A percentile compares a stretch with the other conserved stretches of the same genome.
Conservation (phyloP, 2,888 invertebrate genomes). For the Orthonevra nobilis region DNA sequence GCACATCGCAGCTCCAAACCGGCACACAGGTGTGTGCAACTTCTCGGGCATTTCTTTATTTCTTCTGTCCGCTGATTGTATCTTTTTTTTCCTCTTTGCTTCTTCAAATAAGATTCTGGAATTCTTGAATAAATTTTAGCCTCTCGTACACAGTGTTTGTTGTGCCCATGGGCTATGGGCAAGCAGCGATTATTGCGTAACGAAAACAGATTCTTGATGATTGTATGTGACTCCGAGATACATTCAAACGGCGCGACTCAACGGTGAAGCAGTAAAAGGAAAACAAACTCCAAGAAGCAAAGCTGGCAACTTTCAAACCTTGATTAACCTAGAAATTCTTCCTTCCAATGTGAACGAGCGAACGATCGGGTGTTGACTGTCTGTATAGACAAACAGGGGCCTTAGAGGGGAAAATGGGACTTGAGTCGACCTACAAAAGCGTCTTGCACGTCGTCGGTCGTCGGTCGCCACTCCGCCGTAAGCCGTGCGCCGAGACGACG, state of each 20-base stretch:
- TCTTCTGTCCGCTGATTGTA: conserved; percentile 14
- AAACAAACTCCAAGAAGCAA: conserved; percentile 23
- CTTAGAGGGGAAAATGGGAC: conserved; percentile 30
- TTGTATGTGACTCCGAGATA: conserved; percentile 23
- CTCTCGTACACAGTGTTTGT: neutral
- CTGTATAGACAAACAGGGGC: neutral
- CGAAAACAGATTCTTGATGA: conserved; percentile 47
- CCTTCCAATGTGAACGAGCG: conserved; percentile 47
- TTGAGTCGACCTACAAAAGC: conserved; percentile 61
- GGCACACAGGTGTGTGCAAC: conserved; percentile 58
- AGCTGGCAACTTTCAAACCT: conserved; percentile 62
- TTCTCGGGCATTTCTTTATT: conserved; percentile 34
- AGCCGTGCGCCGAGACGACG: conserved; percentile 41
- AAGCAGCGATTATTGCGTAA: conserved; percentile 54
- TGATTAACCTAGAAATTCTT: conserved; percentile 68
- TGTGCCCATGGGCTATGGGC: neutral
- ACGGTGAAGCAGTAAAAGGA: conserved; percentile 45
- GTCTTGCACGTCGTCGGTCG: conserved; percentile 49
- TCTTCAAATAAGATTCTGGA: conserved; percentile 38
- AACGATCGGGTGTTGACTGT: conserved; percentile 40
- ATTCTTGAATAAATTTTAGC: conserved; percentile 52
- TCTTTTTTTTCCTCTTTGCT: too few species aligned
- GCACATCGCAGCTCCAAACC: conserved; percentile 29
- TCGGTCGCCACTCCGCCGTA: neutral
- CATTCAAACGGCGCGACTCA: too few species aligned